Base-by-base conservation (phyloP, 2,888 invertebrate genomes). In the Ptychoptera albimana region DNA sequence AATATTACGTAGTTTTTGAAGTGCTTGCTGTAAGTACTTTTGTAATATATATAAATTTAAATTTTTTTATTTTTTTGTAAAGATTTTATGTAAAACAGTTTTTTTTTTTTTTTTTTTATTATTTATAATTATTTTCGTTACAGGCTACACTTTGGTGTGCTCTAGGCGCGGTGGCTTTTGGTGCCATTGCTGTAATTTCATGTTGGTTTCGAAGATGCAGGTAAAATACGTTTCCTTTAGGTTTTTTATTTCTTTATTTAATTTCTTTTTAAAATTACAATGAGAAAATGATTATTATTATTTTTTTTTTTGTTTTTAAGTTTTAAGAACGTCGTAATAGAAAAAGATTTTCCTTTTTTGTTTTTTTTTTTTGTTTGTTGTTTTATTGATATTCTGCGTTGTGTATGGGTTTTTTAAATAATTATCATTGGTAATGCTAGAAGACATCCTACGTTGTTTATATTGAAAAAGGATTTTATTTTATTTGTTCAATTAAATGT, bases 121-220 rank as follows among this genome's bases (percentile, higher is more conserved):
- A 30, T 29, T 31, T 16, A n/a, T 32, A 32, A 23, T 41, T 32
- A 23, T 9, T 40, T 36, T 47, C 36, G 36, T 59, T 62, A 14
- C 56, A 65, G 65, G 60, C 59, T 51, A 54, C 61, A 42, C 56
- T 64, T 59, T 65, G 65, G 65, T 65, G 65, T 60, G 61, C 60
- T 55, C 57, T 66, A 49, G 65, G 64, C 52, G 62, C 60, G 51
- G 54, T 65, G 47, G 53, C 63, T 53, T 55, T 65, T 54, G 63
- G 61, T 49, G 59, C 60, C 50, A 61, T 65, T 51, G 60, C 64
- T 52, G 64, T 61, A 49, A 61, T 65, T 51, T 63, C 66, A 52
- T 65, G 61, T 49, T 66, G 66, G 66, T 63, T 65, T 57, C 56
- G 60, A 62, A 57, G 62, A 65, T 65, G 65, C 65, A 65, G 66